Percentiles rank a stretch among this genome's conserved stretches.
These are phyloP conservation scores for Eretmodus cyanostictus DNA, from an alignment of 2,113 vertebrate species.

Conservation along the genomic window DNA sequence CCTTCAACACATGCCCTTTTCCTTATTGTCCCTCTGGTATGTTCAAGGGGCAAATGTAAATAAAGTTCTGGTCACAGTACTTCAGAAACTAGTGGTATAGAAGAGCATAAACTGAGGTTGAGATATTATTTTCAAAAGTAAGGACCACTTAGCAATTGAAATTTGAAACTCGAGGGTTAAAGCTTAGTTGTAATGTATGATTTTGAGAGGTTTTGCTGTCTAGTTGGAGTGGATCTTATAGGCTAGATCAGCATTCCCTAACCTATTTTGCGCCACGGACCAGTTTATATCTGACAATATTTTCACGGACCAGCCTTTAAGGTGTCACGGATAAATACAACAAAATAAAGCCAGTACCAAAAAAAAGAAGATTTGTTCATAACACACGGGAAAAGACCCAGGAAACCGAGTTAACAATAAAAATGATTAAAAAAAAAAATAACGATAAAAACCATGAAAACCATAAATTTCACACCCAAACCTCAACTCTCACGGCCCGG, in stretches of 20 bases:
- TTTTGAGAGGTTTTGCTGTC: neutral
- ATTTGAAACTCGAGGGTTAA: neutral
- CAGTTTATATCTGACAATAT: neutral
- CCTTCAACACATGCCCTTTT: neutral
- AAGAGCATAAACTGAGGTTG: neutral
- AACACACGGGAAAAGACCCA: neutral
- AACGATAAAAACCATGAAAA: neutral
- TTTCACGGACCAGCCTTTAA: neutral
- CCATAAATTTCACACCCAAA: neutral
- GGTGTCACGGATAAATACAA: neutral
- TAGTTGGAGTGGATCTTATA: neutral
- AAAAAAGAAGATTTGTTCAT: neutral
- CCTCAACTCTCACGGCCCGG: neutral
- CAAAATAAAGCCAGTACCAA: neutral
- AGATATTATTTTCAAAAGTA: neutral
- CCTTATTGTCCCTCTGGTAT: neutral
- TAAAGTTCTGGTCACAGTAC: neutral
- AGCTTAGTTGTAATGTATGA: neutral
- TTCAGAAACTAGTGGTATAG: neutral
- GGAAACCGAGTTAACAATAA: neutral
- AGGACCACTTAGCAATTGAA: neutral
- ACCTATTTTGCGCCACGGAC: fast-evolving
- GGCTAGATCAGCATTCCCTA: neutral
- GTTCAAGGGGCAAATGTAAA: neutral
- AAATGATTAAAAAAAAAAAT: neutral